phyloP scores from a whole-genome alignment of 2,113 vertebrate species.

The Mesembrinibis cayennensis region DNA sequence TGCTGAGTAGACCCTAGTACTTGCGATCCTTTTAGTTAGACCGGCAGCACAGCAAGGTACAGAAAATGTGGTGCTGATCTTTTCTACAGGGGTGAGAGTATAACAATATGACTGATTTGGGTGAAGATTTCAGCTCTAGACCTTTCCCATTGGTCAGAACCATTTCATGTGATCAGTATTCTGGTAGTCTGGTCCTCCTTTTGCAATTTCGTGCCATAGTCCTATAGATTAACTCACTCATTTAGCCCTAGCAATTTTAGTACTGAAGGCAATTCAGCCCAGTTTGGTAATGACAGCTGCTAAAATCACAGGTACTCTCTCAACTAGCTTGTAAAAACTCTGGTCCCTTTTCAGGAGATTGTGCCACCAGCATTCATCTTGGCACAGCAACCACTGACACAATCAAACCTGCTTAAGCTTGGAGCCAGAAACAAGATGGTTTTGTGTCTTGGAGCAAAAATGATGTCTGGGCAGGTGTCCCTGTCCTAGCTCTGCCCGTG shows the following conservation, averaged over 20 bases:
- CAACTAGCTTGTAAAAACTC: not conserved
- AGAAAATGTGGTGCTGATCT: not conserved
- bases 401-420: not conserved
- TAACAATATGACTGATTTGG: not conserved
- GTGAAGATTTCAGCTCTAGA: not conserved
- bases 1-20: not conserved
- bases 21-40: not conserved
- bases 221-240: not conserved
- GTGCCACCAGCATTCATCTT: not conserved
- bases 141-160: not conserved
- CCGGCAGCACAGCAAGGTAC: not conserved
- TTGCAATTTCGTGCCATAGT: not conserved
- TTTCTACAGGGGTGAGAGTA: not conserved
- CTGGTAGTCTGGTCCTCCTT: not conserved
- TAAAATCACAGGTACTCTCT: not conserved
- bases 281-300: not conserved
- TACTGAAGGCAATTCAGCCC: not conserved
- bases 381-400: not conserved
- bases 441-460: not conserved
- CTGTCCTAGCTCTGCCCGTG: not conserved
- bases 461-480: not conserved
- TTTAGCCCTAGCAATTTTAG: not conserved
- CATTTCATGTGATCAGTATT: not conserved
- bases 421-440: accelerated
- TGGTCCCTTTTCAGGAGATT: not conserved